Evolutionary conservation across 2,113 vertebrate genomes (phyloP), one percentile per base, ranked within the genome.

Genomic region (Ptilorrhoa leucosticta): DNA sequence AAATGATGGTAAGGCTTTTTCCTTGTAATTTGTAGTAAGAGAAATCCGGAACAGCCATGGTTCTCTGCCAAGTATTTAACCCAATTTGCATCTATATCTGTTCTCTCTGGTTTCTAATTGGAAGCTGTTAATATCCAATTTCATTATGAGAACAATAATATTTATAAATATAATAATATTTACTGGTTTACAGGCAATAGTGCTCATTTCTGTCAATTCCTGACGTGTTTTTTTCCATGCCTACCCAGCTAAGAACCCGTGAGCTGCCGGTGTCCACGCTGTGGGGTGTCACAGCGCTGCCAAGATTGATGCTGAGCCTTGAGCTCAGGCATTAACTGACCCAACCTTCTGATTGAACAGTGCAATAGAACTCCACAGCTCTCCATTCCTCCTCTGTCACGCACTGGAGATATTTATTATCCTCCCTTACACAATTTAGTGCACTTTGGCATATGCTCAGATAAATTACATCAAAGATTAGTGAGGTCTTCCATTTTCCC

Each of bases 331-430:
- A 72, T 88, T 96, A 90, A 94, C 72, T 97, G 95, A 73, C 92
- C 89, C 87, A 89, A 71, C 48, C 47, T 9, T 54, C 89, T 92
- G 92, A 96, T 31, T 94, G 91, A 97, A 26, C 76, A 84, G 56
- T 45, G 88, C 94, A 83, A n/a, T 94, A 28, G 11, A 93, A 30
- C 77, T 92, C 70, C 51, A 28, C 14, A 31, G 50, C 3, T n/a
- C 70, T 91, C 89, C 94, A 63, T 92, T 90, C 78, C 93, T 73
- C 11, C 83, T 92, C 89, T 81, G 85, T 81, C 85, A 72, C 17
- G 30, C 64, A 66, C 83, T 87, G 70, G 69, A 89, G 71, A 96
- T 95, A 94, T 95, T 96, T 97, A 96, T 97, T 97, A 96, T 90
- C 83, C 64, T 90, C 42, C 47, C 42, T 78, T 78, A 82, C 57